Base-by-base conservation (phyloP, 2,888 invertebrate genomes). In the Amiota mariae region DNA sequence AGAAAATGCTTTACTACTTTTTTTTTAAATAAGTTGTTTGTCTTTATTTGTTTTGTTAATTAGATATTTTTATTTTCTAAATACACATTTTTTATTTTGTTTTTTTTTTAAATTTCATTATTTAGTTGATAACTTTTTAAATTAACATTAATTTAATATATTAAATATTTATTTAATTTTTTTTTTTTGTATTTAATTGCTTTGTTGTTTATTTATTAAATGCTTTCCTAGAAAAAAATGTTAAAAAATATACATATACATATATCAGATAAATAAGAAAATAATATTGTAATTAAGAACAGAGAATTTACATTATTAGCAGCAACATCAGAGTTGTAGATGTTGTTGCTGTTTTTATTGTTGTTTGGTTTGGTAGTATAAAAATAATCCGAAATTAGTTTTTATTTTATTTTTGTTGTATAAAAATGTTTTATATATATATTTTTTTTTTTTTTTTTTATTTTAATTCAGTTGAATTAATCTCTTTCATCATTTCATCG, bases 31-130 rank as follows among this genome's bases (percentile, higher is more conserved):
- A n/a, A 66, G 66, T 66, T 66, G 66, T 49, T 72, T 72, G 59
- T 20, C n/a, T 66, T 66, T 68, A 49, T 64, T 70, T 64, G 13
- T 68, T 51, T 36, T 64, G 51, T 70, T n/a, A n/a, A 24, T 56
- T 47, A 57, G 18, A 49, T 54, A 56, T 56, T 72, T 57, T 57
- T 61, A n/a, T n/a, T 63, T 15, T 63, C n/a, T 64, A 49, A 18
- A 56, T 72, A 46, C 36, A 72, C 18, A 64, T 72, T 67, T 57
- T 2, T 48, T 18, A 10, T 66, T 49, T 66, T 71, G 11, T 63
- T 59, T 66, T 74, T 49, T 57, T 56, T 8, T 73, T 67, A 15
- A 71, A 64, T 72, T 67, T 59, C 36, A 18, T 77, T 61, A 70
- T 57, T 49, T 71, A 48, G 56, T 66, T 56, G 61, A 71, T 49